Evolutionary conservation across 2,113 vertebrate genomes (phyloP), one percentile per base, ranked within the genome.

Genomic region (Cariama cristata): DNA sequence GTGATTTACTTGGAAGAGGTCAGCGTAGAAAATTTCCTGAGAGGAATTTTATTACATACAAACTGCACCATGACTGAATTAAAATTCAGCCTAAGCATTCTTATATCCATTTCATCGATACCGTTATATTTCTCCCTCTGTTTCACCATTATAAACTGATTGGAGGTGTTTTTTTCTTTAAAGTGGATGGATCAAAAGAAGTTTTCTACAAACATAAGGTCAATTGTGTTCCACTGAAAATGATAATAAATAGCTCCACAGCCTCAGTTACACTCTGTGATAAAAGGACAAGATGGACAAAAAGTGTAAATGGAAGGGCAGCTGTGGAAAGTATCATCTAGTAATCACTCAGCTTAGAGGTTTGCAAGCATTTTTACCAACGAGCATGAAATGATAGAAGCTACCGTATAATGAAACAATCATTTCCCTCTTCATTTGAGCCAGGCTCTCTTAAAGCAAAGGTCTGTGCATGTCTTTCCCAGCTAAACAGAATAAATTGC

Each of bases 1-100:
- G 53, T 89, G 83, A 92, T 86, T 91, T 94, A 45, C 73, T 92
- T 85, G 73, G 80, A 95, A 81, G 92, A 94, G 92, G 85, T 92
- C 88, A 93, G 85, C 76, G 79, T 71, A 76, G 94, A 79, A 95
- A 72, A 47, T 11, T 62, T 90, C 86, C 84, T 52, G 79, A 87
- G 94, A 94, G 35, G 77, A 94, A 69, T 95, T 68, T 86, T 69
- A 93, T 73, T 82, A 85, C 76, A 81, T 52, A 73, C 88, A 87
- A 89, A 95, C 24, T 1, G 5, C 50, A 74, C 14, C 60, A 67
- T 1, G 12, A 49, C 80, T 11, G 45, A 91, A 97, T 96, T 89
- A 75, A 94, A 89, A 96, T 96, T 80, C 93, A 93, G 52, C 40
- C 42, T 49, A 60, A 5, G 85, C 74, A 50, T 66, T 20, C 87